Base-by-base conservation (phyloP, 92 coral and sea anemone genomes). In the Epizoanthus illoricatus region DNA sequence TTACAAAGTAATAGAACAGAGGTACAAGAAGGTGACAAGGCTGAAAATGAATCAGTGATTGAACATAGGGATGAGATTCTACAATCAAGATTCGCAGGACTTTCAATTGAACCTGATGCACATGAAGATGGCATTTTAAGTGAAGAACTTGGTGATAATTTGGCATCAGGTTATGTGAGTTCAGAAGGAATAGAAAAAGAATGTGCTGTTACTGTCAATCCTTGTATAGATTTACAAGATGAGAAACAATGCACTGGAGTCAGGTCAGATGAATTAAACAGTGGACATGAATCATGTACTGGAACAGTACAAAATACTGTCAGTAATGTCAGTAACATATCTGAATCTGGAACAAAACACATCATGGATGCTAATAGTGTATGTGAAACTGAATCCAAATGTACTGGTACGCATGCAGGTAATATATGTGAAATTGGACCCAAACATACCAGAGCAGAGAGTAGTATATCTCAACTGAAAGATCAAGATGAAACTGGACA, bases 11-110 rank as follows among this genome's bases (percentile, higher is more conserved):
- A n/a, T n/a, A n/a, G n/a, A n/a, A n/a, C n/a, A n/a, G n/a, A n/a
- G n/a, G n/a, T n/a, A n/a, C n/a, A n/a, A n/a, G n/a, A n/a, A n/a
- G n/a, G n/a, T n/a, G n/a, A n/a, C n/a, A n/a, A n/a, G n/a, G n/a
- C n/a, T n/a, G n/a, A n/a, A n/a, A n/a, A n/a, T n/a, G n/a, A n/a
- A n/a, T n/a, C n/a, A n/a, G n/a, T n/a, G n/a, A n/a, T n/a, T n/a
- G n/a, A n/a, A n/a, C n/a, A n/a, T n/a, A n/a, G n/a, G 47, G 71
- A 12, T 63, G 70, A 18, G 2, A 54, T 56, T 40, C 83, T 71
- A 23, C 79, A 54, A 43, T 88, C 90, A 13, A 80, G 89, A 75
- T 91, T 91, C 81, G 85, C 89, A 23, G 88, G 78, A 55, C 88
- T 89, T 40, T 80, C 84, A 59, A 76, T 80, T 33, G 88, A 83